Evolutionary conservation across 2,888 invertebrate species (phyloP), one percentile per base, ranked within the genome.

Genomic region (Diplolepis rosae): DNA sequence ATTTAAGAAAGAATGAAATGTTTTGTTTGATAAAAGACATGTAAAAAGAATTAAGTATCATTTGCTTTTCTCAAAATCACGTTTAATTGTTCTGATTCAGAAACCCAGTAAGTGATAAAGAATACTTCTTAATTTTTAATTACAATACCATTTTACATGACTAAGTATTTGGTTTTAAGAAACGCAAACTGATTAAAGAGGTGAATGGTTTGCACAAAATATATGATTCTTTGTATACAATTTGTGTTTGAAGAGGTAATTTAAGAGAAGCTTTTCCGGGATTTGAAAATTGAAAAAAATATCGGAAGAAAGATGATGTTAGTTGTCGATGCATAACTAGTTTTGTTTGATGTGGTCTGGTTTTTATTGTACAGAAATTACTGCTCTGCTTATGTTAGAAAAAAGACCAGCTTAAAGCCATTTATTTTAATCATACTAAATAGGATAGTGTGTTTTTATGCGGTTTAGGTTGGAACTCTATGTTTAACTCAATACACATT

Each of bases 401-500:
- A n/a, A 15, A 52, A 52, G 28, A 28, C 52, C 28, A 2, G 15
- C 30, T 18, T 28, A 15, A 52, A 9, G 30, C 7, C 52, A 52
- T 52, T 52, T 52, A 54, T 32, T 32, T 54, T 30, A 54, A 32
- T 54, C 30, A 32, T 54, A 11, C 30, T 54, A 18, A 54, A 54
- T 54, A 54, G 30, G 30, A 9, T 18, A 18, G 6, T 18, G 15
- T 54, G 32, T 54, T 18, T 54, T 30, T 54, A 54, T 54, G 6
- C 15, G 6, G 11, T 4, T 32, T 30, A 4, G 6, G 54, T n/a
- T 11, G 30, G 18, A 30, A 18, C 30, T 54, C 54, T 54, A 6
- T 54, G 32, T 54, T 54, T 30, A 30, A 30, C 30, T 54, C n/a
- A n/a, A 2, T 18, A 11, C 54, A 11, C 51, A 6, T 18, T 54